Percentiles rank a stretch among this genome's conserved stretches.
Evolutionary conservation across 37 sponge, comb jelly and placozoan species (phyloP).

Genomic region (Spongilla lacustris): DNA sequence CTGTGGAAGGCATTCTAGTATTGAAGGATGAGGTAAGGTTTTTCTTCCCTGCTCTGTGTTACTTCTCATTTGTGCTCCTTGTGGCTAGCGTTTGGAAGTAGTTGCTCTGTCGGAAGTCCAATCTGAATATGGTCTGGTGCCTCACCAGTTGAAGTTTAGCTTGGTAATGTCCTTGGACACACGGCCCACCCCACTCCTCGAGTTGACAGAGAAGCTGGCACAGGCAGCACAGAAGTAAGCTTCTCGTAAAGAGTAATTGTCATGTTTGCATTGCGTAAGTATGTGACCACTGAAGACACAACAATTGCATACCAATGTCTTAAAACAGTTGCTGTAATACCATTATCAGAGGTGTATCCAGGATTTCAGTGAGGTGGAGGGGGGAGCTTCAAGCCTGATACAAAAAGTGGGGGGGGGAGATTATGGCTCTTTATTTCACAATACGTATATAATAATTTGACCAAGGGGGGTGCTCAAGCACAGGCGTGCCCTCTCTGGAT

Average conservation of each 20-base stretch:
- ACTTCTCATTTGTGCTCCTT: background rate
- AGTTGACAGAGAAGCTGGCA: conserved; percentile 23
- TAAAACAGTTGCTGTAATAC: too few relatives aligned
- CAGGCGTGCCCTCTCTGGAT: too few relatives aligned
- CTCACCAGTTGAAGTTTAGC: conserved; percentile 49
- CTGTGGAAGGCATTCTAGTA: background rate
- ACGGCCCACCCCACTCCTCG: conserved; percentile 12
- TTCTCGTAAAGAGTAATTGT: too few relatives aligned
- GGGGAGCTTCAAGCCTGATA: too few relatives aligned
- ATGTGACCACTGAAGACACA: too few relatives aligned
- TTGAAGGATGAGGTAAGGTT: background rate
- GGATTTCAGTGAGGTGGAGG: too few relatives aligned
- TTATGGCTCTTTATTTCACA: too few relatives aligned
- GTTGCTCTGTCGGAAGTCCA: conserved; percentile 40
- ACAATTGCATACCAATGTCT: too few relatives aligned
- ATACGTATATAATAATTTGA: too few relatives aligned
- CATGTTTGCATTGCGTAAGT: too few relatives aligned
- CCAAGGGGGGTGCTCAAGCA: too few relatives aligned
- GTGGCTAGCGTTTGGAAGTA: background rate
- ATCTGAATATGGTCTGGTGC: conserved; percentile 46
- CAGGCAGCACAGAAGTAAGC: conserved; percentile 25
- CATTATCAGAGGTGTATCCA: background rate
- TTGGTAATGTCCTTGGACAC: conserved; percentile 50
- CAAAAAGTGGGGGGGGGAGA: too few relatives aligned
- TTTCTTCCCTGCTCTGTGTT: background rate